Evolutionary conservation across 2,113 vertebrate species (phyloP).

Genomic region (Neodon shergylaensis): DNA sequence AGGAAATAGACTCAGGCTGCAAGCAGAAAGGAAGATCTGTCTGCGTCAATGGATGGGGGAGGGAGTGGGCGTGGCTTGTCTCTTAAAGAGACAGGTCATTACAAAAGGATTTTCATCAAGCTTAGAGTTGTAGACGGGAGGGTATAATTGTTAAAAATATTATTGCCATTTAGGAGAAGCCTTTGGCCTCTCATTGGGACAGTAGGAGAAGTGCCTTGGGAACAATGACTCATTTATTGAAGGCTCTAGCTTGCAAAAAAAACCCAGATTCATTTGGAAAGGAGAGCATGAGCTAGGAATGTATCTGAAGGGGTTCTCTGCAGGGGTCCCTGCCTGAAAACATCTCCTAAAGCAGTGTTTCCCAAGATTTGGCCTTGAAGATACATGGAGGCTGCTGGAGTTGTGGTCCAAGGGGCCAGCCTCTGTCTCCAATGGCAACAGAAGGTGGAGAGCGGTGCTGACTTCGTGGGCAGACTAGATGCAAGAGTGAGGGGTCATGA

Average conservation of each 20-base stretch:
- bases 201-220: neutral
- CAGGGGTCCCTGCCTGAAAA: neutral
- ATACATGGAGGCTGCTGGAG: neutral
- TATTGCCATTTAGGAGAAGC: neutral
- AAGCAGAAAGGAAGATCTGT: no score
- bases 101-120: neutral
- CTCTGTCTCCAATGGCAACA: neutral
- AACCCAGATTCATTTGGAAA: neutral
- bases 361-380: neutral
- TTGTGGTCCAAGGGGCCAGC: neutral
- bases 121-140: neutral
- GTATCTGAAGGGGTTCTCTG: neutral
- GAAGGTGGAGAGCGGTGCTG: neutral
- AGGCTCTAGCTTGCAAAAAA: neutral
- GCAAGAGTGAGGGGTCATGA: neutral
- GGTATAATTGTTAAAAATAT: neutral
- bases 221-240: neutral
- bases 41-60: no score
- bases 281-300: neutral
- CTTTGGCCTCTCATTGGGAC: neutral
- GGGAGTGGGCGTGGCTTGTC: no score
- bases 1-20: no score
- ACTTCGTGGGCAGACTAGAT: neutral
- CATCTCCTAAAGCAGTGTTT: neutral
- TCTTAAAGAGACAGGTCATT: no score